These are phyloP conservation scores for Acleris cristana DNA, from an alignment of 2,888 invertebrate genomes.

Conservation along the genomic window DNA sequence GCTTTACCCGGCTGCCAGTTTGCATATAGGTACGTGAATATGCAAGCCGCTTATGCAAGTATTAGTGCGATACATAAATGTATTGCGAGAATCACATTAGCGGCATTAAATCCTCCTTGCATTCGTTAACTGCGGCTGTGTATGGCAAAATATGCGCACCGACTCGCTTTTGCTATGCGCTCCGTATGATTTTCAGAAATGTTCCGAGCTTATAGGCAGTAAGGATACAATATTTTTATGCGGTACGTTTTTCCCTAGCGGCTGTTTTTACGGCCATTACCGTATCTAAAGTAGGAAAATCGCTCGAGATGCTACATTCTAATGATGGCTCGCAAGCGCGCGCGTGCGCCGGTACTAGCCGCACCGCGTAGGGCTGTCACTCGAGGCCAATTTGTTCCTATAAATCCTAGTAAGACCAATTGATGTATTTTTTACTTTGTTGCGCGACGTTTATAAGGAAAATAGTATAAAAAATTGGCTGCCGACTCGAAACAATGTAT, in stretches of 20 bases:
- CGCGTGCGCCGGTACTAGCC: constrained; percentile 78
- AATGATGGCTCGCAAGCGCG: constrained; percentile 73
- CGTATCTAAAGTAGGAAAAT: constrained; percentile 82
- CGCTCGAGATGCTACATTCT: constrained; percentile 80
- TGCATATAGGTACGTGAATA: constrained; percentile 37
- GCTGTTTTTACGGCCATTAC: constrained; percentile 78
- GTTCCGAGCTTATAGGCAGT: constrained; percentile 74
- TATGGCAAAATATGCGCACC: constrained; percentile 80
- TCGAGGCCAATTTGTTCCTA: constrained; percentile 11
- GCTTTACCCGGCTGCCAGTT: constrained; percentile 16
- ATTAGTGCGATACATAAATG: constrained; percentile 65
- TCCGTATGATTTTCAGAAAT: constrained; percentile 84
- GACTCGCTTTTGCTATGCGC: constrained; percentile 70
- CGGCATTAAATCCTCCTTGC: constrained; percentile 79
- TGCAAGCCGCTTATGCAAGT: constrained; percentile 55
- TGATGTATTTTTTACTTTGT: constrained; percentile 10
- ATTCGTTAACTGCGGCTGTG: constrained; percentile 74
- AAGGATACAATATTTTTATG: constrained; percentile 83
- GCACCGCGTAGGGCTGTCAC: constrained; percentile 56
- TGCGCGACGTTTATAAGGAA: neutral
- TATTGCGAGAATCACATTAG: constrained; percentile 78
- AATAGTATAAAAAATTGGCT: neutral
- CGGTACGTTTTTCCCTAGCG: constrained; percentile 72
- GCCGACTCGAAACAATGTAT: neutral
- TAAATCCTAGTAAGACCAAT: constrained; percentile 6